Evolutionary conservation across 1,140 invertebrate genomes (phyloP).

Genomic region (Heterodera carotae): DNA sequence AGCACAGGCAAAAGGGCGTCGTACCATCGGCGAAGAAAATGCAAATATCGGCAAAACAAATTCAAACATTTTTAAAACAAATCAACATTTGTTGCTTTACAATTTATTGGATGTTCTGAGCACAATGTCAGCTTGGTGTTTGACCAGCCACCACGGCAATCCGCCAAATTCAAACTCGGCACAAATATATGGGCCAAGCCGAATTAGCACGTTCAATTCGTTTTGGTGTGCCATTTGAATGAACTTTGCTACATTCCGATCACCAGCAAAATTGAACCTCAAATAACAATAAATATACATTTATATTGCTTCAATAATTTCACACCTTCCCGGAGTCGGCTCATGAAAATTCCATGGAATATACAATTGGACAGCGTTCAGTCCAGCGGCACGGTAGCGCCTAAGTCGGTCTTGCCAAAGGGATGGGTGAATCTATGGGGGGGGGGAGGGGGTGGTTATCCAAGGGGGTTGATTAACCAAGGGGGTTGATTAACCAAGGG

Average conservation of each 20-base stretch:
- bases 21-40: conserved; percentile 30
- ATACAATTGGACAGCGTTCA: conserved; percentile 85
- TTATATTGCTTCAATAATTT: background rate
- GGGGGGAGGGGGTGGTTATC: too few relatives aligned
- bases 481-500: too few relatives aligned
- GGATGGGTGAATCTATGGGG: conserved; percentile 71
- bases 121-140: conserved; percentile 36
- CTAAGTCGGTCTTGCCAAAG: conserved; percentile 82
- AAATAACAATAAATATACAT: conserved; percentile 23
- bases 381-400: conserved; percentile 81
- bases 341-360: conserved; percentile 92
- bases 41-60: conserved; percentile 29
- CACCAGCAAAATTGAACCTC: conserved; percentile 32
- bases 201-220: conserved; percentile 79
- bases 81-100: background rate
- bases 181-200: conserved; percentile 89
- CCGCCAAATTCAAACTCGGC: conserved; percentile 79
- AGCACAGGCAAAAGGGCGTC: conserved; percentile 34
- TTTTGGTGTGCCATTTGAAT: conserved; percentile 79
- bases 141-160: conserved; percentile 52
- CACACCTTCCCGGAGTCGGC: conserved; percentile 70
- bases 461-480: too few relatives aligned
- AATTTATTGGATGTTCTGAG: conserved; percentile 6
- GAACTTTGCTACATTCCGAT: conserved; percentile 71
- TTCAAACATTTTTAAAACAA: background rate